Conservation (phyloP, 2,113 vertebrate genomes). For the Halichoerus grypus region DNA sequence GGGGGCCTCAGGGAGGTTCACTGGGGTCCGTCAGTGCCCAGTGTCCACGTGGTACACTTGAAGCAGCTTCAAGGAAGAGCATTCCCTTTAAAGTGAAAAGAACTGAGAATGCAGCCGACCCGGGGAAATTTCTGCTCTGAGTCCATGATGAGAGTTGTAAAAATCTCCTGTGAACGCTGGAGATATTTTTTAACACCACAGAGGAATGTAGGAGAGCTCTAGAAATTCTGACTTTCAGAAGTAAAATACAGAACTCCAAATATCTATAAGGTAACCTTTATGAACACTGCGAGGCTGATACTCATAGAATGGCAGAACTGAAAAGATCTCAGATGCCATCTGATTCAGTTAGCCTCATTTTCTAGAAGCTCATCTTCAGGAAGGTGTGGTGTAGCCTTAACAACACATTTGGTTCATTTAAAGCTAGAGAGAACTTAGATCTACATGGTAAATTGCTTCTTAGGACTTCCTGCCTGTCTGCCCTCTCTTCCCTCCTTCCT, state of each 20-base stretch:
- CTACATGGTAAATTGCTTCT: not conserved
- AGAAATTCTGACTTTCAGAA: constrained; percentile 1
- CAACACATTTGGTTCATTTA: not conserved
- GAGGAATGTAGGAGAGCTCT: not conserved
- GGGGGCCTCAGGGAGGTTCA: not conserved
- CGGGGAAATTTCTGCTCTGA: not conserved
- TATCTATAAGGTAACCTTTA: not conserved
- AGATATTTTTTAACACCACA: not conserved
- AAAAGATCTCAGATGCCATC: not conserved
- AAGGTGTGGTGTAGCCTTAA: not conserved
- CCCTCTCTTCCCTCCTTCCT: too few species aligned
- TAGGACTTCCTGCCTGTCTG: not conserved
- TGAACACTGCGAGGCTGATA: not conserved
- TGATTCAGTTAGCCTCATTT: not conserved
- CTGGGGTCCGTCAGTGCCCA: not conserved
- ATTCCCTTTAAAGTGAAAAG: not conserved
- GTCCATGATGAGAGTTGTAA: not conserved
- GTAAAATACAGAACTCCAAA: not conserved
- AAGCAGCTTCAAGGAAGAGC: not conserved
- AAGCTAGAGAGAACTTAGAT: not conserved
- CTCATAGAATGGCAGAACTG: not conserved
- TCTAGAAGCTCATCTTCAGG: not conserved
- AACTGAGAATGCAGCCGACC: not conserved
- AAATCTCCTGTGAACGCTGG: not conserved
- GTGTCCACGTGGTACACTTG: not conserved